Evolutionary conservation across 2,888 invertebrate genomes (phyloP).

Genomic region (Pharmacophagus antenor): DNA sequence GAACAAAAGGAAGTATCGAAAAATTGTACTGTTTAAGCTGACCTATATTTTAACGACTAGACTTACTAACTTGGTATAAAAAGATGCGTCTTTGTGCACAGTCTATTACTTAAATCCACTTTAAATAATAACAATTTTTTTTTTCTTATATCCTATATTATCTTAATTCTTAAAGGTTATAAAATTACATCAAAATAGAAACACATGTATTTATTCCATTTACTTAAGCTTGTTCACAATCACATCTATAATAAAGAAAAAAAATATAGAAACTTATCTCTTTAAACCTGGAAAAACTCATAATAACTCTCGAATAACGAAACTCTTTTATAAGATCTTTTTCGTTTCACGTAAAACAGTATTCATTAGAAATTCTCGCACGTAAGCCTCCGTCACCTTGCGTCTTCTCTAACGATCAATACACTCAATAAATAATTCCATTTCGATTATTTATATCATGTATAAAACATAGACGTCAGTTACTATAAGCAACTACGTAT

Average conservation of each 20-base stretch:
- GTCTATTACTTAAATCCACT: neutral
- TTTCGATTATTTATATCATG: neutral
- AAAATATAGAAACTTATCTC: neutral
- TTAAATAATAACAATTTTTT: neutral
- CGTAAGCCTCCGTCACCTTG: constrained; percentile 1
- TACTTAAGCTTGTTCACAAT: no score
- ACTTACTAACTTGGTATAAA: neutral
- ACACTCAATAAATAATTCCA: neutral
- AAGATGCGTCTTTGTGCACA: neutral
- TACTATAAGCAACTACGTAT: neutral
- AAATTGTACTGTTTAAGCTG: neutral
- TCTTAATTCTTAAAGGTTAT: no score
- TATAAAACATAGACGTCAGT: neutral
- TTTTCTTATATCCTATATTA: no score
- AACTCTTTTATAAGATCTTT: neutral
- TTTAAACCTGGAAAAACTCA: no score
- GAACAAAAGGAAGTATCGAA: neutral
- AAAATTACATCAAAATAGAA: no score
- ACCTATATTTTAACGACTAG: neutral
- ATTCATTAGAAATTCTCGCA: neutral
- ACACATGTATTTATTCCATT: no score
- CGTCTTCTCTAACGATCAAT: neutral
- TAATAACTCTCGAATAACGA: neutral
- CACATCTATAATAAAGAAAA: neutral
- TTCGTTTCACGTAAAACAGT: neutral